phyloP scores from a whole-genome alignment of 2,888 invertebrate species.

The Eupsilia transversa region DNA sequence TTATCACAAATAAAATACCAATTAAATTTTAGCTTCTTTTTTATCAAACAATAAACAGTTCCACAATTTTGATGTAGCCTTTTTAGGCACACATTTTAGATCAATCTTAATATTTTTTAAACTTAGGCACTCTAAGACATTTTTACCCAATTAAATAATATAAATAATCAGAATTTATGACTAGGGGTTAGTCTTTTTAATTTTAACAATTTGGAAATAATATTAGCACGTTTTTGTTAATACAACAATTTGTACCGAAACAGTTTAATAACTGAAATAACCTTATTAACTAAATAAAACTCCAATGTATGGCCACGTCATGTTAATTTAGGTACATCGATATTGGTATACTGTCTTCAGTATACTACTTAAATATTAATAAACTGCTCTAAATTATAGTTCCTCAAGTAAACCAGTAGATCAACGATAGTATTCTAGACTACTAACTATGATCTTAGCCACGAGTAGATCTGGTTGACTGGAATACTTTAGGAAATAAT shows the following conservation, averaged over 20 bases:
- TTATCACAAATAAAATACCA: conserved; percentile 3
- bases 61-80: conserved; percentile 18
- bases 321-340: conserved; percentile 70
- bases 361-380: conserved; percentile 36
- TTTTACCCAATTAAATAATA: conserved; percentile 6
- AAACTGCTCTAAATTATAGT: conserved; percentile 16
- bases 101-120: not conserved
- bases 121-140: conserved; percentile 8
- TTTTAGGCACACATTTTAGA: not conserved
- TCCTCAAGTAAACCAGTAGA: conserved; percentile 9
- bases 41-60: conserved; percentile 13
- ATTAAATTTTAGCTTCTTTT: conserved; percentile 11
- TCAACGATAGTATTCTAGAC: not conserved
- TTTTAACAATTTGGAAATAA: conserved; percentile 59
- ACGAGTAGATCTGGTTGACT: not conserved
- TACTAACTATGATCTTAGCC: not conserved
- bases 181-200: conserved; percentile 80
- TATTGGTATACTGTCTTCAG: conserved; percentile 40
- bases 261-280: conserved; percentile 37
- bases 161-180: conserved; percentile 69
- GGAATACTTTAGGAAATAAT: conserved; percentile 20
- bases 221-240: conserved; percentile 58
- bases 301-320: conserved; percentile 77
- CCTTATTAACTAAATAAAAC: conserved; percentile 68
- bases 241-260: conserved; percentile 61